Evolutionary conservation across 2,113 vertebrate genomes (phyloP).

Genomic region (Coptodon bakossiorum): DNA sequence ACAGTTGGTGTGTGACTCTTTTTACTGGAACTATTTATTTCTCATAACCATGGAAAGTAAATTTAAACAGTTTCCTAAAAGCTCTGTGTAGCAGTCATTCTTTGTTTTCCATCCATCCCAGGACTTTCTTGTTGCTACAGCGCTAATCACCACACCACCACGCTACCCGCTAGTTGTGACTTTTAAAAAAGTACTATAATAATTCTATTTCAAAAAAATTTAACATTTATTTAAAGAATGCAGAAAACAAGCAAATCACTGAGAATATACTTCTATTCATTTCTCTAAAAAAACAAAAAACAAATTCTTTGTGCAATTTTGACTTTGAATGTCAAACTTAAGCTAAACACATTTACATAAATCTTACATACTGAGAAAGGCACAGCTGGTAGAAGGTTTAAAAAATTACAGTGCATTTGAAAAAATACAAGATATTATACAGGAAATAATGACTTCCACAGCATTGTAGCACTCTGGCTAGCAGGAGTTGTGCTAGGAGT

Average conservation of each 20-base stretch:
- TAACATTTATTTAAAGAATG: slow-evolving; percentile 67
- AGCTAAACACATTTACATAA: slow-evolving; percentile 84
- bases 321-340: slow-evolving; percentile 70
- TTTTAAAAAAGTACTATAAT: background rate
- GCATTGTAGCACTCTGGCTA: background rate
- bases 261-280: slow-evolving; percentile 63
- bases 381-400: slow-evolving; percentile 86
- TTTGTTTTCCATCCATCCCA: background rate
- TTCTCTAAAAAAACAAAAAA: slow-evolving; percentile 71
- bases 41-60: slow-evolving; percentile 78
- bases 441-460: slow-evolving; percentile 23
- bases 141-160: background rate
- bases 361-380: slow-evolving; percentile 82
- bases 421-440: slow-evolving; percentile 59
- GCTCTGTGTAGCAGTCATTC: slow-evolving; percentile 1
- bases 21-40: slow-evolving; percentile 83
- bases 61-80: slow-evolving; percentile 75
- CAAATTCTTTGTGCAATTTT: slow-evolving; percentile 71
- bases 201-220: slow-evolving; percentile 55
- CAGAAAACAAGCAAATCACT: slow-evolving; percentile 77
- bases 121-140: background rate
- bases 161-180: fast-evolving
- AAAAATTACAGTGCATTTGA: slow-evolving; percentile 77
- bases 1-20: slow-evolving; percentile 68
- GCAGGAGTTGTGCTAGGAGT: slow-evolving; percentile 35